A percentile compares a stretch with the other conserved stretches of the same genome.
These are phyloP conservation scores for Phlogophora meticulosa DNA, from an alignment of 2,888 invertebrate species.

Conservation along the genomic window DNA sequence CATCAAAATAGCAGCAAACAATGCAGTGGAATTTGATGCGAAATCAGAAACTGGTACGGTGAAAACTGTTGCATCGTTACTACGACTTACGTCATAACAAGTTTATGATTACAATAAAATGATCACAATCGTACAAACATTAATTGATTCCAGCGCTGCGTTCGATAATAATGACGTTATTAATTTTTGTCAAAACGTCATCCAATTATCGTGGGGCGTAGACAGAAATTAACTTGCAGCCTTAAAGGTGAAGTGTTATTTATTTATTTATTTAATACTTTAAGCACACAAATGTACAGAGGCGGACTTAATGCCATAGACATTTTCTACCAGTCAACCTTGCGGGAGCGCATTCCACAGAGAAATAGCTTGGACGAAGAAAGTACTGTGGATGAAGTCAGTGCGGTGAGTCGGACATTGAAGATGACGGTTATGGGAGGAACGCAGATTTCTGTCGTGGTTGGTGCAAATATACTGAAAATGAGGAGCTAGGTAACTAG, in stretches of 20 bases:
- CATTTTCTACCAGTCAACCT: too few species aligned
- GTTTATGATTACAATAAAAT: conserved; percentile 17
- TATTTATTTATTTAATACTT: too few species aligned
- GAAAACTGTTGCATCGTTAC: neutral
- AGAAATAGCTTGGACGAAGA: too few species aligned
- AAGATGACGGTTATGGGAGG: too few species aligned
- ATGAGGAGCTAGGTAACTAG: too few species aligned
- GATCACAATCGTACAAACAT: neutral
- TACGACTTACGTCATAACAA: conserved; percentile 8
- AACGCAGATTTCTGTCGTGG: too few species aligned
- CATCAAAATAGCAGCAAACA: conserved; percentile 13
- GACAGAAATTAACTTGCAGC: neutral
- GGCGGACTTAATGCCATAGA: too few species aligned
- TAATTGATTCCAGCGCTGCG: neutral
- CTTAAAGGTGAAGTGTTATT: neutral
- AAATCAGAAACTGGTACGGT: conserved; percentile 35
- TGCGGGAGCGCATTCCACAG: too few species aligned
- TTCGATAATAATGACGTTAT: conserved; percentile 8
- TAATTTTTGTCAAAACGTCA: conserved; percentile 16
- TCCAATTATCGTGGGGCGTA: neutral
- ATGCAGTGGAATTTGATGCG: conserved; percentile 16
- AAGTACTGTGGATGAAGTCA: too few species aligned
- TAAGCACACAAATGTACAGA: too few species aligned
- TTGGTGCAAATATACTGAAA: too few species aligned
- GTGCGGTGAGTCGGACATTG: too few species aligned